Conservation (phyloP, 2,888 invertebrate genomes). For the Daptonema setosum region DNA sequence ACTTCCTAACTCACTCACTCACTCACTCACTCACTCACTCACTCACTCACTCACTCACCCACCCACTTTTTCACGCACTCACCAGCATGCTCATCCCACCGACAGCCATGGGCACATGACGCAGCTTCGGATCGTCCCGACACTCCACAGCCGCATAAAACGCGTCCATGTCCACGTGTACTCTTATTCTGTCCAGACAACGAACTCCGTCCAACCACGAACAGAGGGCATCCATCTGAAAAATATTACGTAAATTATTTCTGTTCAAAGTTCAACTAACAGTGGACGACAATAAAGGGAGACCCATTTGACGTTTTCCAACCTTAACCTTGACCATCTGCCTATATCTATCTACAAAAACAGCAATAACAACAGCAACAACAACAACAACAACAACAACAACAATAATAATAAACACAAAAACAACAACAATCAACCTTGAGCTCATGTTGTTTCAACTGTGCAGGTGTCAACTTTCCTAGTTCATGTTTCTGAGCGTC, state of each 20-base stretch:
- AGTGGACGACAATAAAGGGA: too few relatives aligned
- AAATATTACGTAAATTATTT: background rate
- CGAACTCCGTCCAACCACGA: constrained; percentile 13
- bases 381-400: too few relatives aligned
- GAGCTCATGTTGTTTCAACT: constrained; percentile 15
- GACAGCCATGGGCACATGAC: constrained; percentile 39
- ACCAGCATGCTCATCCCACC: constrained; percentile 38
- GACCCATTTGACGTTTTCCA: too few relatives aligned
- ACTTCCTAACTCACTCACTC: too few relatives aligned
- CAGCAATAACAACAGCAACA: too few relatives aligned
- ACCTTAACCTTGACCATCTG: too few relatives aligned
- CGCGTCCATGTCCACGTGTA: constrained; percentile 43
- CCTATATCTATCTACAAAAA: too few relatives aligned
- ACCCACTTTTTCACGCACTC: too few relatives aligned
- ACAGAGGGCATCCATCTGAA: background rate
- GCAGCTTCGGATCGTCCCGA: constrained; percentile 29
- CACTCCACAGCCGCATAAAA: constrained; percentile 42
- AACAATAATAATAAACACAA: too few relatives aligned
- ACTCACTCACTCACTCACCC: too few relatives aligned
- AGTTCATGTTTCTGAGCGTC: constrained; percentile 25
- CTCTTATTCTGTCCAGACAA: constrained; percentile 32
- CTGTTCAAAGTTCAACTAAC: background rate
- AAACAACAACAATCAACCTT: background rate
- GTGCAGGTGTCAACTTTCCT: constrained; percentile 20
- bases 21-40: too few relatives aligned